These are phyloP conservation scores for Pipra filicauda DNA, from an alignment of 2,113 vertebrate species.

Conservation along the genomic window DNA sequence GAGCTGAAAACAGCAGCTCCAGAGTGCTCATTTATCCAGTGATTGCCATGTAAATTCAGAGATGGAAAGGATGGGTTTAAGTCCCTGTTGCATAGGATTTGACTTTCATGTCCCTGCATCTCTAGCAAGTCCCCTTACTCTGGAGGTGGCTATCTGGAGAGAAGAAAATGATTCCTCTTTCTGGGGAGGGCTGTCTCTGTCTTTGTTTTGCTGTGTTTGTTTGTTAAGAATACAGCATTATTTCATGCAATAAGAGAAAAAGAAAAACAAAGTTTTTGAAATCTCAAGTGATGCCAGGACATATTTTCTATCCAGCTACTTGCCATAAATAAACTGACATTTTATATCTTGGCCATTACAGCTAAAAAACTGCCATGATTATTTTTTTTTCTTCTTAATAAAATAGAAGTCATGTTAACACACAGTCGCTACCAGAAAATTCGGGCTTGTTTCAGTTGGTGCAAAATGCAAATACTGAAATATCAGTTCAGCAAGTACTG, in stretches of 20 bases:
- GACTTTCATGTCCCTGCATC: background rate
- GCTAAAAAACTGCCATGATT: conserved; percentile 28
- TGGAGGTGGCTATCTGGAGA: background rate
- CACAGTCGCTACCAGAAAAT: conserved; percentile 8
- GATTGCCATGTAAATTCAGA: background rate
- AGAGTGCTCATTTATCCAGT: background rate
- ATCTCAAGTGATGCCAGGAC: conserved; percentile 55
- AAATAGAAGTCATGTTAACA: conserved; percentile 34
- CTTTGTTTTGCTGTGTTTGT: conserved; percentile 53
- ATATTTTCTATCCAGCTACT: conserved; percentile 67
- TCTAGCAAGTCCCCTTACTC: background rate
- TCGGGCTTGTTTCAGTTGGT: conserved; percentile 12
- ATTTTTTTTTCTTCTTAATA: conserved; percentile 26
- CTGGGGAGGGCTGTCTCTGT: background rate
- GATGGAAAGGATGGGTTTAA: background rate
- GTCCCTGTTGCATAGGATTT: background rate
- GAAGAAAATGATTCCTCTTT: background rate
- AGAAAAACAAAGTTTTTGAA: conserved; percentile 64
- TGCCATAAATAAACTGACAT: conserved; percentile 68
- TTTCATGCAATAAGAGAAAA: conserved; percentile 50
- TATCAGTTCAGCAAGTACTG: background rate
- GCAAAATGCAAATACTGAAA: conserved; percentile 10
- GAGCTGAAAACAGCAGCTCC: background rate
- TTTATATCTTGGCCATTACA: conserved; percentile 64
- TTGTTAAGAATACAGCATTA: conserved; percentile 58